Conservation (phyloP, 2,888 invertebrate species). For the Pseudanteris insignis region DNA sequence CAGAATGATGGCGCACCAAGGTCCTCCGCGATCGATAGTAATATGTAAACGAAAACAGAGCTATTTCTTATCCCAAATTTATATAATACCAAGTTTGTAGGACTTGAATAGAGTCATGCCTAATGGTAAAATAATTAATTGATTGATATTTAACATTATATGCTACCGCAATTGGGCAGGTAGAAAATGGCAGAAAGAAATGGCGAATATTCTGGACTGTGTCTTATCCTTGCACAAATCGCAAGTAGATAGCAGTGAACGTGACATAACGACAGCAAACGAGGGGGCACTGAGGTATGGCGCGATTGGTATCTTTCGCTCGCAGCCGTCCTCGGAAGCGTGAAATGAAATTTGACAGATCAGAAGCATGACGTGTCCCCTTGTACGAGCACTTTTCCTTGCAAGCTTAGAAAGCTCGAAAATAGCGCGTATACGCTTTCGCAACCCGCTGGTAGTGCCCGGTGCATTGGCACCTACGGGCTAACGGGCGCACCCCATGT, state of each 20-base stretch:
- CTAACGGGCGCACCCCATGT: conserved; percentile 57
- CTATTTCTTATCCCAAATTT: no score
- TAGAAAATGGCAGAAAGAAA: no score
- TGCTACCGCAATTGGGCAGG: no score
- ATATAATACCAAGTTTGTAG: not conserved
- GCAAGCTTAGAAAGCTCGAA: conserved; percentile 42
- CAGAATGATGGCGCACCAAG: conserved; percentile 60
- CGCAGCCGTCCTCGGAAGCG: conserved; percentile 57
- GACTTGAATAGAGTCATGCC: not conserved
- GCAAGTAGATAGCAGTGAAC: conserved; percentile 37
- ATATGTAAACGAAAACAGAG: conserved; percentile 50
- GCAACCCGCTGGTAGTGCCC: conserved; percentile 55
- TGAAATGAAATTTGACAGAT: conserved; percentile 67
- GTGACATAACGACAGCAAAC: conserved; percentile 29
- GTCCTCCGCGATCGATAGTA: conserved; percentile 64
- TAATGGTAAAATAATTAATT: no score
- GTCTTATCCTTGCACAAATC: conserved; percentile 31
- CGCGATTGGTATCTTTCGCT: conserved; percentile 43
- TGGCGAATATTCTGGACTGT: no score
- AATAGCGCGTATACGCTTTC: conserved; percentile 54
- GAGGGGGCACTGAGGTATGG: conserved; percentile 37
- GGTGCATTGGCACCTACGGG: conserved; percentile 51
- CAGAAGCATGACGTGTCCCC: conserved; percentile 53
- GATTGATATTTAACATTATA: no score
- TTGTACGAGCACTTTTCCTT: conserved; percentile 26